These are phyloP conservation scores for Charaxes varanes DNA, from an alignment of 1,140 invertebrate genomes.

Conservation along the genomic window DNA sequence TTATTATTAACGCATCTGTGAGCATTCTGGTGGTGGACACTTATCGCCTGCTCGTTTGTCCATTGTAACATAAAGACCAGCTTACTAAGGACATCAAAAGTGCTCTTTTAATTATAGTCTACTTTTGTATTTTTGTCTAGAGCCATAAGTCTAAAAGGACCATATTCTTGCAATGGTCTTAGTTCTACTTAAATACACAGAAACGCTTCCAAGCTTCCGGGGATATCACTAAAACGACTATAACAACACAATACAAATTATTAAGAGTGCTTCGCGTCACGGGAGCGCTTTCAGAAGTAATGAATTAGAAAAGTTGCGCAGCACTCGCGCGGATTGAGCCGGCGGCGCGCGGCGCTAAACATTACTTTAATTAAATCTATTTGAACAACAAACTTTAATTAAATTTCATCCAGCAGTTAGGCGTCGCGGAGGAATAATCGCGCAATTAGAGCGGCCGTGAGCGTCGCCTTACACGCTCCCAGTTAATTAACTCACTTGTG, in stretches of 20 bases:
- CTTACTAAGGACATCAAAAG: no score
- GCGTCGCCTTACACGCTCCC: conserved; percentile 70
- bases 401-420: conserved; percentile 74
- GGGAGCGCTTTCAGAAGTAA: conserved; percentile 73
- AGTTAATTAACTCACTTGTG: conserved; percentile 69
- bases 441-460: conserved; percentile 72
- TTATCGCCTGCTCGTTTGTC: no score
- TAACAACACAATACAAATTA: conserved; percentile 72
- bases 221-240: conserved; percentile 45
- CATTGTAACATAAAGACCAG: no score
- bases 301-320: conserved; percentile 74
- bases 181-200: no score
- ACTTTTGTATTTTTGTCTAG: no score
- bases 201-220: conserved; percentile 28
- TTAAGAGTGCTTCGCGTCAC: conserved; percentile 71
- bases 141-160: no score
- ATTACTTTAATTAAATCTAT: conserved; percentile 75
- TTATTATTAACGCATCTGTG: no score
- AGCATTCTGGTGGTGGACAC: no score
- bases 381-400: conserved; percentile 74
- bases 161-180: no score
- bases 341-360: conserved; percentile 61
- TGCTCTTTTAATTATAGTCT: no score
- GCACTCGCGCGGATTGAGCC: conserved; percentile 71
- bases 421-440: conserved; percentile 73